Conservation (phyloP, 2,888 invertebrate species). For the Erebia aethiops region DNA sequence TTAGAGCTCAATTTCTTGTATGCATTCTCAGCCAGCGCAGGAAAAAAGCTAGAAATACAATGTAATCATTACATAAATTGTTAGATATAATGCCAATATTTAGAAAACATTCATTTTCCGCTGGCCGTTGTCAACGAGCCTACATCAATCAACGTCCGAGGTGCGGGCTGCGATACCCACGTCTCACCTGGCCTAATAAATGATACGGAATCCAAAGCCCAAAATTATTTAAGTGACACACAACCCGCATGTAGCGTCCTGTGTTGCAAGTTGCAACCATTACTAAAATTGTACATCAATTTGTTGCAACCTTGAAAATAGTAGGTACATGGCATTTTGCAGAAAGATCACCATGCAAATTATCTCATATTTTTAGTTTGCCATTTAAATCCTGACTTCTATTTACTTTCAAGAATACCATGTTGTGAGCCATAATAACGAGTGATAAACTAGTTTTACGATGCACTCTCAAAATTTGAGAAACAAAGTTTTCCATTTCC, state of each 20-base stretch:
- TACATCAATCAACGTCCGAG: conserved; percentile 38
- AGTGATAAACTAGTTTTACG: no score
- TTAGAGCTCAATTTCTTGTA: no score
- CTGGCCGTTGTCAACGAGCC: conserved; percentile 24
- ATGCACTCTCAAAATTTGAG: no score
- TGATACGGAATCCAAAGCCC: conserved; percentile 23
- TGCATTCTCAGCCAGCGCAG: no score
- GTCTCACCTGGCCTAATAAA: conserved; percentile 40
- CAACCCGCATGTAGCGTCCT: background rate
- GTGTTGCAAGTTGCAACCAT: background rate
- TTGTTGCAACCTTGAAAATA: background rate
- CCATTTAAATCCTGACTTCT: no score
- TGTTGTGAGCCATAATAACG: no score
- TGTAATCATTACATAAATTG: background rate
- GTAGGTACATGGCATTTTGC: background rate
- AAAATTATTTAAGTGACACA: conserved; percentile 25
- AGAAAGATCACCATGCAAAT: no score
- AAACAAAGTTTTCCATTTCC: no score
- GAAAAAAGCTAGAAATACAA: background rate
- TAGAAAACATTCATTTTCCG: conserved; percentile 16
- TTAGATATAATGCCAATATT: conserved; percentile 1
- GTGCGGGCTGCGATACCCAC: conserved; percentile 19
- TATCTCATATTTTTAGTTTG: no score
- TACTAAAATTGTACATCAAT: background rate
- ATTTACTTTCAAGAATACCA: no score